phyloP scores from a whole-genome alignment of 2,888 invertebrate species.

The Junonia oenone region DNA sequence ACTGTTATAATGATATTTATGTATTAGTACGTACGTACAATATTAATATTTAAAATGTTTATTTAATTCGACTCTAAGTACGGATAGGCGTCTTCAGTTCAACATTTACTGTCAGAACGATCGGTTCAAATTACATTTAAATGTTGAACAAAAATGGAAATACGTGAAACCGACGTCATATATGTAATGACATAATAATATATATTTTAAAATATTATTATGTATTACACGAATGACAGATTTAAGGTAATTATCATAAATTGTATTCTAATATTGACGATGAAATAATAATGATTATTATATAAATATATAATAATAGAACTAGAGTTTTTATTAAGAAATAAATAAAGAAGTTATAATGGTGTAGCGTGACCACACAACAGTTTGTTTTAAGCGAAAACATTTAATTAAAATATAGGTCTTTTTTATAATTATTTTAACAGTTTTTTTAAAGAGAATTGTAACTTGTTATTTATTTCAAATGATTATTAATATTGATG shows the following conservation, averaged over 20 bases:
- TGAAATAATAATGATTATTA: conserved; percentile 74
- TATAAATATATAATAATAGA: conserved; percentile 76
- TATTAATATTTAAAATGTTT: conserved; percentile 69
- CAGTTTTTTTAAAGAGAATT: conserved; percentile 67
- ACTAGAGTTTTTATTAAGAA: conserved; percentile 78
- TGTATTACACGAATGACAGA: conserved; percentile 53
- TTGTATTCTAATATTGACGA: conserved; percentile 71
- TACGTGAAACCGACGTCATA: conserved; percentile 33
- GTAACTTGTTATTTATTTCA: conserved; percentile 80
- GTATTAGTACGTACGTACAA: conserved; percentile 76
- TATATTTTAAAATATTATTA: conserved; percentile 35
- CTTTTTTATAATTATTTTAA: conserved; percentile 71
- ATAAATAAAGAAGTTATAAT: conserved; percentile 71
- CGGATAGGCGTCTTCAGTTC: conserved; percentile 53
- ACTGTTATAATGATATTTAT: conserved; percentile 74
- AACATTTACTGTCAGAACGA: conserved; percentile 37
- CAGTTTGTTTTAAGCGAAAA: conserved; percentile 58
- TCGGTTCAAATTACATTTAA: conserved; percentile 34
- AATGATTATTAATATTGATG: conserved; percentile 72
- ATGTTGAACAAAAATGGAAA: conserved; percentile 36
- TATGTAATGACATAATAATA: conserved; percentile 17
- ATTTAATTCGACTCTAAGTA: conserved; percentile 70
- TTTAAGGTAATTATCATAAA: conserved; percentile 66
- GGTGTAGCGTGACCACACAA: conserved; percentile 68
- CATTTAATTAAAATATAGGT: conserved; percentile 50